Conservation (phyloP, 2,113 vertebrate genomes). For the Hypanus sabinus region DNA sequence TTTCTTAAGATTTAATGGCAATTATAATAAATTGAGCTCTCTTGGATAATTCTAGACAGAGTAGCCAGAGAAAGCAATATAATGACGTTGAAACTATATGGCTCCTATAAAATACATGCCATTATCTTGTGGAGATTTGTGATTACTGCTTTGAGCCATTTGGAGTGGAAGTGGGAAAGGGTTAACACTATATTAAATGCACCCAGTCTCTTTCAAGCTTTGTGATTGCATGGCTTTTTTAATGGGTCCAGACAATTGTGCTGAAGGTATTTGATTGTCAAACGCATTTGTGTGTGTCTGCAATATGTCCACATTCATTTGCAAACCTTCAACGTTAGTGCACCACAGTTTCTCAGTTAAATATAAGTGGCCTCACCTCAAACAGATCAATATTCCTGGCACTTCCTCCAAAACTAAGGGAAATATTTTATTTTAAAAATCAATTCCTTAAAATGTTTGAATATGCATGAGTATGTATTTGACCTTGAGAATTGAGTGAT, state of each 20-base stretch:
- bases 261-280: slow-evolving; percentile 35
- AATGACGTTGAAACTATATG: neutral
- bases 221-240: slow-evolving; percentile 20
- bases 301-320: slow-evolving; percentile 36
- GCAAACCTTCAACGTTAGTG: neutral
- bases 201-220: slow-evolving; percentile 6
- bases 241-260: slow-evolving; percentile 32
- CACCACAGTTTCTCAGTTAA: slow-evolving; percentile 40
- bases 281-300: slow-evolving; percentile 33
- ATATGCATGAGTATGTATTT: slow-evolving; percentile 98
- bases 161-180: slow-evolving; percentile 25
- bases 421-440: slow-evolving; percentile 91
- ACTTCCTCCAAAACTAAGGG: slow-evolving; percentile 96
- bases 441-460: slow-evolving; percentile 77
- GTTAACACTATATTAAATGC: slow-evolving; percentile 26
- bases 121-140: neutral
- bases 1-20: neutral
- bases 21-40: neutral
- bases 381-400: slow-evolving; percentile 92
- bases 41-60: neutral
- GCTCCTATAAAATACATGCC: too few relatives aligned
- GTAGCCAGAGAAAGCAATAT: neutral
- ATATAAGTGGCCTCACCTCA: slow-evolving; percentile 67
- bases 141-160: neutral
- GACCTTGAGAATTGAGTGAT: slow-evolving; percentile 82